Evolutionary conservation across 2,888 invertebrate species (phyloP), one percentile per base, ranked within the genome.

Genomic region (Pseudoips prasinana): DNA sequence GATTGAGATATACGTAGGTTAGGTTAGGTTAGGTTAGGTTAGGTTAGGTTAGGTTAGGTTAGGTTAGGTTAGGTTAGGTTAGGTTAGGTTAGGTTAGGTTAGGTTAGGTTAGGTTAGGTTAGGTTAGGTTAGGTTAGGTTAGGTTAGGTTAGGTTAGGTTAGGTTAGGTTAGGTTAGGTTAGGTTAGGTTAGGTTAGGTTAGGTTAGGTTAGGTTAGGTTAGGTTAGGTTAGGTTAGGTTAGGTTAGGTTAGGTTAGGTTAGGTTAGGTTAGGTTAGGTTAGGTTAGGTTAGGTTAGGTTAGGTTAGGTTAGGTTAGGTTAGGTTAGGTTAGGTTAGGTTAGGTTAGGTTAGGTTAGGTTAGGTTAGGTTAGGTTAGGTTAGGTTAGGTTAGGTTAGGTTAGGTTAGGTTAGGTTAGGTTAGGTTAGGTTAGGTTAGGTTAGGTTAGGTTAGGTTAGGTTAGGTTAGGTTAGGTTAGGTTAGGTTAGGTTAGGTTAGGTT

Each of bases 31-130:
- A 33, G 42, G 42, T 37, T 37, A 37, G 42, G 44, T 38, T 42
- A 38, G 38, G 40, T 32, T 32, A 31, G 37, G 42, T 39, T 39
- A 41, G 46, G 46, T 46, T 41, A 46, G 46, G 46, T 41, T 41
- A 41, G 45, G 40, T 40, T 40, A 38, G 40, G 45, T 37, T 39
- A 40, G 45, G 38, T 45, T 38, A 38, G 45, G 38, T 44, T 44
- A 40, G 47, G 36, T 43, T 36, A 33, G 39, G 39, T 40, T 40
- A 40, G 45, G 41, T 46, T 41, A 41, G 45, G 40, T 45, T 40
- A 40, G 45, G 45, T 45, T 45, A 41, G 46, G 44, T 37, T 39
- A 35, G 39, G 37, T 40, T 45, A 39, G 37, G 34, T 40, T 40
- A 40, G 39, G 39, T 38, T 45, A 40, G 40, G 37, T 38, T 37